Evolutionary conservation across 2,888 invertebrate species (phyloP), one percentile per base, ranked within the genome.

Genomic region (Pemphredon lugubris): DNA sequence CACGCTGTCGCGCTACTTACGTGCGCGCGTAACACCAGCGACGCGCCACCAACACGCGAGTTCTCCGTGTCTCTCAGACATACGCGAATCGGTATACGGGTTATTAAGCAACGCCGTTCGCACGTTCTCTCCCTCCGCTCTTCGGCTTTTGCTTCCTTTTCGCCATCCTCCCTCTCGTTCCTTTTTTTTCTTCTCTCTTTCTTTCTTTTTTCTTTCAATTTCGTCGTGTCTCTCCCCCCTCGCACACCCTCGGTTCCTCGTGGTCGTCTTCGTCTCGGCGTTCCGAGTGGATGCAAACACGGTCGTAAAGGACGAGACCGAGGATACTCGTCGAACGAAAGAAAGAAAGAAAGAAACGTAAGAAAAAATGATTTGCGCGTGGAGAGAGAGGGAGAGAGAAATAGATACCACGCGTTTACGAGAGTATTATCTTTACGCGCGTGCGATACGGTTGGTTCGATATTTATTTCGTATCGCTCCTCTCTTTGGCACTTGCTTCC

Each of bases 51-150:
- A 9, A 54, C 54, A 67, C 34, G n/a, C n/a, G 2, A n/a, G 14
- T 13, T 53, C n/a, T n/a, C n/a, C n/a, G n/a, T n/a, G n/a, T 16
- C 47, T 40, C 37, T 68, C 59, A 61, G 58, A 64, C 73, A 73
- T 68, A 71, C 75, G 70, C 54, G 58, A 60, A 75, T 70, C 69
- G 67, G 65, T 77, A 75, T 75, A 86, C 81, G 83, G 84, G 80
- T 87, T 85, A 86, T 86, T 87, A 83, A 86, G 84, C 83, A 87
- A 83, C 82, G 75, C 66, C 79, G 83, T 84, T 86, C 84, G 78
- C 86, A 84, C 86, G 83, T 85, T 82, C 75, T 72, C 73, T 50
- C 39, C 14, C 53, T 54, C 54, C 1, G 30, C 18, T 40, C 13
- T 20, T 18, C 34, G 26, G 23, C n/a, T 58, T 54, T 48, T 71